These are phyloP conservation scores for Podotricha telesiphe DNA, from an alignment of 2,888 invertebrate species.

Conservation along the genomic window DNA sequence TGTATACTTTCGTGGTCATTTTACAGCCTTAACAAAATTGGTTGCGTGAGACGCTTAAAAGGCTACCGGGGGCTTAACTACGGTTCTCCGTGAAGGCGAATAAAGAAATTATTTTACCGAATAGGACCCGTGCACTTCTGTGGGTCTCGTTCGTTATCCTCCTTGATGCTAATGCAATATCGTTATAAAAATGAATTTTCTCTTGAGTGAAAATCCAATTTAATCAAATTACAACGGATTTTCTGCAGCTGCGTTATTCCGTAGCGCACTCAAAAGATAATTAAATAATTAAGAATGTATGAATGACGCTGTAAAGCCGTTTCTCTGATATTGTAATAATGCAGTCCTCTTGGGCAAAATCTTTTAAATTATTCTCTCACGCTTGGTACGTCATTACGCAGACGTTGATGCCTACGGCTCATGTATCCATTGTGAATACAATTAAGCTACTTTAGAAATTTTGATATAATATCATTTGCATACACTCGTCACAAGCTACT, in stretches of 20 bases:
- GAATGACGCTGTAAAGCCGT: constrained; percentile 79
- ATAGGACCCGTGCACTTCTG: constrained; percentile 26
- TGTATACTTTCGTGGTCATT: constrained; percentile 80
- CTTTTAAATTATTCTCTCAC: constrained; percentile 80
- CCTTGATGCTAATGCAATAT: constrained; percentile 45
- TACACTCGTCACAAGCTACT: not conserved
- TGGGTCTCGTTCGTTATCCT: constrained; percentile 36
- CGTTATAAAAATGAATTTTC: constrained; percentile 57
- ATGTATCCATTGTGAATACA: constrained; percentile 60
- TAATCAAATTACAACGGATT: constrained; percentile 72
- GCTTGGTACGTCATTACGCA: constrained; percentile 71
- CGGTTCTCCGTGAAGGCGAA: constrained; percentile 18
- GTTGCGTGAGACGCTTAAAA: constrained; percentile 66
- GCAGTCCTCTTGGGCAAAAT: constrained; percentile 79
- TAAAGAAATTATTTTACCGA: constrained; percentile 46
- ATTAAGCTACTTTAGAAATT: constrained; percentile 52
- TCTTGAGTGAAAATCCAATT: constrained; percentile 66
- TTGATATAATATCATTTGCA: constrained; percentile 44
- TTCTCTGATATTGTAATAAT: constrained; percentile 81
- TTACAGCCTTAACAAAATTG: constrained; percentile 75
- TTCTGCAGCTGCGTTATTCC: constrained; percentile 68
- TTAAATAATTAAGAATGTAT: constrained; percentile 83
- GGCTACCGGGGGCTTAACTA: constrained; percentile 52
- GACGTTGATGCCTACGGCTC: constrained; percentile 61
- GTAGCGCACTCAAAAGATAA: constrained; percentile 75